These are phyloP conservation scores for Taeniopygia guttata DNA, from an alignment of 2,797 vertebrate genomes.

Conservation along the genomic window DNA sequence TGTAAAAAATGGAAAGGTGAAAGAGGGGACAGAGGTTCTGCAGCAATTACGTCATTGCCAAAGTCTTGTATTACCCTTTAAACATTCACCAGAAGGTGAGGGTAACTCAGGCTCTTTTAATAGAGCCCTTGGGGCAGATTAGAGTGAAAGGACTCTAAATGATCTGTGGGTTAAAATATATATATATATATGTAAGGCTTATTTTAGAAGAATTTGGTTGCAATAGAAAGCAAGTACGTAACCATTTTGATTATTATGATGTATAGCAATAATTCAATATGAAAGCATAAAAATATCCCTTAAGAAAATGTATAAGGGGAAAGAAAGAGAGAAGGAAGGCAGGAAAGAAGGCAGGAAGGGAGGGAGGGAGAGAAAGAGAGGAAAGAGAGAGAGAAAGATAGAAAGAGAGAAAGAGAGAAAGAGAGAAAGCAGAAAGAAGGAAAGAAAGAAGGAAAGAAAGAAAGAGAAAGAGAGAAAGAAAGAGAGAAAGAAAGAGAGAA, in stretches of 20 bases:
- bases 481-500: too few species aligned
- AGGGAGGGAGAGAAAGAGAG: fast-evolving
- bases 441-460: too few species aligned
- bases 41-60: background rate
- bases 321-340: too few species aligned
- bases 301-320: background rate
- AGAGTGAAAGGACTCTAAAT: fast-evolving
- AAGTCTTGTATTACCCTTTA: background rate
- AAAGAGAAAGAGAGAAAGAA: fast-evolving
- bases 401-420: too few species aligned
- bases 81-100: background rate
- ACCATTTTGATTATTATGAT: background rate
- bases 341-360: too few species aligned
- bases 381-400: too few species aligned
- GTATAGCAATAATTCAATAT: background rate
- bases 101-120: background rate
- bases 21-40: background rate
- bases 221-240: background rate
- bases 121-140: background rate
- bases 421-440: too few species aligned
- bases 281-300: background rate
- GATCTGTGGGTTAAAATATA: background rate
- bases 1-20: background rate
- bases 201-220: background rate
- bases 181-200: background rate